A percentile compares a stretch with the other conserved stretches of the same genome.
These are phyloP conservation scores for Andrena bucephala DNA, from an alignment of 2,888 invertebrate species.

Conservation along the genomic window DNA sequence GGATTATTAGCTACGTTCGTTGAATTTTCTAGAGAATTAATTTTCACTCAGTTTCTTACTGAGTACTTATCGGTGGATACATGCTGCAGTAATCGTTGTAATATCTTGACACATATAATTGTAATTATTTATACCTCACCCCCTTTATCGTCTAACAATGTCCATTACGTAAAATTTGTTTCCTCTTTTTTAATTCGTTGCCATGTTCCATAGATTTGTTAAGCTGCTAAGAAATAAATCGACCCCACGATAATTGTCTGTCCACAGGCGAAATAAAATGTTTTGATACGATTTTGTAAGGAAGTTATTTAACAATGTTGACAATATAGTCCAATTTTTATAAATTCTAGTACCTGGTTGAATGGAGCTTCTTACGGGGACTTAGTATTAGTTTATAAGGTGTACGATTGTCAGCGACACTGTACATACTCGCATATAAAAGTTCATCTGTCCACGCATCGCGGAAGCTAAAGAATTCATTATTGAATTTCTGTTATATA, in stretches of 20 bases:
- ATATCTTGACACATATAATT: conserved; percentile 20
- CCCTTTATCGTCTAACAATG: conserved; percentile 29
- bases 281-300: conserved; percentile 40
- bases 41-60: conserved; percentile 5
- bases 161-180: conserved; percentile 3
- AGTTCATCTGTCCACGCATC: neutral
- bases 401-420: neutral
- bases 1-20: neutral
- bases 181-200: conserved; percentile 36
- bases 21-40: conserved; percentile 13
- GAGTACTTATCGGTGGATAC: neutral
- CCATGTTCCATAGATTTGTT: conserved; percentile 4
- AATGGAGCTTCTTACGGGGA: neutral
- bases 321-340: conserved; percentile 16
- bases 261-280: conserved; percentile 13
- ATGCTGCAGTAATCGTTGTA: conserved; percentile 3
- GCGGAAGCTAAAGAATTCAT: neutral
- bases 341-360: neutral
- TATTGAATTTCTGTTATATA: neutral
- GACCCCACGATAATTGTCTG: conserved; percentile 12
- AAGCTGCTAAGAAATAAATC: neutral
- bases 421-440: conserved; percentile 29
- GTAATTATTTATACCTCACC: conserved; percentile 25
- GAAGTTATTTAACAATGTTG: conserved; percentile 11
- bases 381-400: conserved; percentile 7